Evolutionary conservation across 2,113 vertebrate species (phyloP).

Genomic region (Jacana jacana): DNA sequence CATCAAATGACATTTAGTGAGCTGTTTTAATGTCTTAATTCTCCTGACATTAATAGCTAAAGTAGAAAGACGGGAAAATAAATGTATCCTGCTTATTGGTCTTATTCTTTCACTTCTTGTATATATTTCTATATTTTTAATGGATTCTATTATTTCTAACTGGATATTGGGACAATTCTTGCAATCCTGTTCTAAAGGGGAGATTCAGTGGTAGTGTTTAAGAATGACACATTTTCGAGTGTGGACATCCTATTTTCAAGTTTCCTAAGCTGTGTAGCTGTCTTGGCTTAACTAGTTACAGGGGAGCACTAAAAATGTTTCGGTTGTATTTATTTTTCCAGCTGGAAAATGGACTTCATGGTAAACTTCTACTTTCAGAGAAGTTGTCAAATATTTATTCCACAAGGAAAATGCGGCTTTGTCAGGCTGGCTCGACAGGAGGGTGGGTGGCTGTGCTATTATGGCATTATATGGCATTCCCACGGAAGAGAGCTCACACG

Average conservation of each 20-base stretch:
- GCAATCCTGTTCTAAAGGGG: background rate
- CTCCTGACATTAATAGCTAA: background rate
- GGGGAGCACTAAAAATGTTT: background rate
- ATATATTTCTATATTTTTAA: background rate
- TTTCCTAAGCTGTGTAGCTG: background rate
- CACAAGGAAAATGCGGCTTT: background rate
- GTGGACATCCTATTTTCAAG: background rate
- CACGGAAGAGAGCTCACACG: background rate
- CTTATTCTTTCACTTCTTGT: background rate
- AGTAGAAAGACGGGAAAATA: background rate
- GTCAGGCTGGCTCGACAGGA: background rate
- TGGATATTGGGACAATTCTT: background rate
- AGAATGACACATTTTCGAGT: background rate
- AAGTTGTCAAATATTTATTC: background rate
- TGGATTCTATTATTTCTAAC: background rate
- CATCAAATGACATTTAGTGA: background rate
- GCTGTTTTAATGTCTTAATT: background rate
- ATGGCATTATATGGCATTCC: background rate
- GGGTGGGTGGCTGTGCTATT: background rate
- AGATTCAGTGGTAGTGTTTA: background rate
- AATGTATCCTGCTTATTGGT: background rate
- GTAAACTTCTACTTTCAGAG: background rate
- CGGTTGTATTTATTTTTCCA: background rate
- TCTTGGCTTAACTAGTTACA: background rate
- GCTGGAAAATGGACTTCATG: background rate